Conservation (phyloP, 2,888 invertebrate species). For the Apocheima hispidaria region DNA sequence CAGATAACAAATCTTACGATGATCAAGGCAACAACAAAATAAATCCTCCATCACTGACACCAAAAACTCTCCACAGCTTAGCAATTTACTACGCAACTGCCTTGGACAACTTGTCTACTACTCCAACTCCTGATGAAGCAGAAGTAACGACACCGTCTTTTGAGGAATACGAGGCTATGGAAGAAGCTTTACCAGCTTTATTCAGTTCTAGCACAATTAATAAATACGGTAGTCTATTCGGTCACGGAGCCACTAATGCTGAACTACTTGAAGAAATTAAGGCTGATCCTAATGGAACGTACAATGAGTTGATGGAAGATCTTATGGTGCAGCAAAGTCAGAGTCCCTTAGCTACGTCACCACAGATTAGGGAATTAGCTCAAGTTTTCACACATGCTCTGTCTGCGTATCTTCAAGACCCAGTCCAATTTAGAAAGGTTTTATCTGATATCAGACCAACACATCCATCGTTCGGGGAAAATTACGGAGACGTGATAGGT, state of each 20-base stretch:
- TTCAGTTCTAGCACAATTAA: slow-evolving; percentile 89
- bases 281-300: slow-evolving; percentile 74
- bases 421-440: slow-evolving; percentile 91
- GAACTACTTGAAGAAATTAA: slow-evolving; percentile 75
- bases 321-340: slow-evolving; percentile 88
- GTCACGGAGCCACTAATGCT: slow-evolving; percentile 64
- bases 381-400: slow-evolving; percentile 94
- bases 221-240: slow-evolving; percentile 85
- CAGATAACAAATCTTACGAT: slow-evolving; percentile 79
- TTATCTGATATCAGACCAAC: slow-evolving; percentile 92
- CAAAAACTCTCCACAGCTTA: slow-evolving; percentile 91
- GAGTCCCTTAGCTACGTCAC: slow-evolving; percentile 86
- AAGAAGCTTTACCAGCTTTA: slow-evolving; percentile 85
- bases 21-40: slow-evolving; percentile 73
- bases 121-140: slow-evolving; percentile 66
- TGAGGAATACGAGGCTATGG: slow-evolving; percentile 73
- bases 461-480: slow-evolving; percentile 87
- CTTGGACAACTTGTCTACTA: slow-evolving; percentile 85
- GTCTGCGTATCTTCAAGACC: slow-evolving; percentile 93
- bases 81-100: slow-evolving; percentile 93
- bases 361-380: slow-evolving; percentile 92
- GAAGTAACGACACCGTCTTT: slow-evolving; percentile 66
- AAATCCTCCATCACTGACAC: slow-evolving; percentile 90
- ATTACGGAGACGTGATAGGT: slow-evolving; percentile 21
- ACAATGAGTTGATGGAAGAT: slow-evolving; percentile 82